phyloP scores from a whole-genome alignment of 2,888 invertebrate genomes.

The Drosophila leonis region DNA sequence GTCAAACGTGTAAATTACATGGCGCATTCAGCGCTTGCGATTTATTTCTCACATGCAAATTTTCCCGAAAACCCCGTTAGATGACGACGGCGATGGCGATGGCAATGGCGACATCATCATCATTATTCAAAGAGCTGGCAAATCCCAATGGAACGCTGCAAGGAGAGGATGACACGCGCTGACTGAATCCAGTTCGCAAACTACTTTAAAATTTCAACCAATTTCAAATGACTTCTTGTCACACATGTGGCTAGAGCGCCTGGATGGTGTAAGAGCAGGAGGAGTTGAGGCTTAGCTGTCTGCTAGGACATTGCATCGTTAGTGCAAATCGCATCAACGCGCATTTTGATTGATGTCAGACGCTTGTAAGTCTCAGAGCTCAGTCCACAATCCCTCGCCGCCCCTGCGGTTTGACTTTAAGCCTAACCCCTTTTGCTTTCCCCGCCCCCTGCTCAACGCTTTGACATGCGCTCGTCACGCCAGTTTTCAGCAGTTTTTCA shows the following conservation, averaged over 20 bases:
- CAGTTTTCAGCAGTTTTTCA: conserved; percentile 54
- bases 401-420: conserved; percentile 81
- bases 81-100: conserved; percentile 6
- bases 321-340: conserved; percentile 78
- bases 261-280: neutral
- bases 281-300: neutral
- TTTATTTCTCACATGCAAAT: conserved; percentile 76
- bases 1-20: conserved; percentile 83
- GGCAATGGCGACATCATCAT: conserved; percentile 62
- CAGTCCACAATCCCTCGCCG: conserved; percentile 45
- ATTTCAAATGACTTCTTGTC: conserved; percentile 78
- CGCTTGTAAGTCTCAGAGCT: conserved; percentile 69
- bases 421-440: conserved; percentile 33
- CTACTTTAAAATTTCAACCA: conserved; percentile 80
- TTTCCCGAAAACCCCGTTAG: conserved; percentile 43
- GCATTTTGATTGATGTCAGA: conserved; percentile 83
- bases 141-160: conserved; percentile 72
- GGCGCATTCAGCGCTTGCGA: conserved; percentile 68
- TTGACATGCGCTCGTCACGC: conserved; percentile 35
- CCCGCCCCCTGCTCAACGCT: conserved; percentile 13
- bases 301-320: conserved; percentile 64
- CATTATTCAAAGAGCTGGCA: conserved; percentile 75
- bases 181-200: conserved; percentile 51
- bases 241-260: conserved; percentile 47
- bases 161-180: conserved; percentile 42